Evolutionary conservation across 2,888 invertebrate species (phyloP).

Genomic region (Scaptomyza reducta): DNA sequence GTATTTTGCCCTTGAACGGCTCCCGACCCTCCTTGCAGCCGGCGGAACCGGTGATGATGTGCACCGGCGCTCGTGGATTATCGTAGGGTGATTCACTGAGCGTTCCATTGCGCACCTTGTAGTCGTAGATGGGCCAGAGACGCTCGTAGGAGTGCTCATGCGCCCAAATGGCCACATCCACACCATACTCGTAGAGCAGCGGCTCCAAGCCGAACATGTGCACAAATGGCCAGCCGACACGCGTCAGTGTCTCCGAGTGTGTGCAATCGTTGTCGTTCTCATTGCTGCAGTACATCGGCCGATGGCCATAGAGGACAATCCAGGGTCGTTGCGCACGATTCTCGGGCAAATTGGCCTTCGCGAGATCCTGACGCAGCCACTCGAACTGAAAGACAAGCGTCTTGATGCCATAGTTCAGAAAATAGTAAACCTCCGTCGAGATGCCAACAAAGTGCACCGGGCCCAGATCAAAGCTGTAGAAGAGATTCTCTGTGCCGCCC

Average conservation of each 20-base stretch:
- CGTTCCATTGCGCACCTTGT: constrained; percentile 88
- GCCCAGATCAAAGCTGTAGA: constrained; percentile 95
- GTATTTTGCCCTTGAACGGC: constrained; percentile 86
- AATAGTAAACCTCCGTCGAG: constrained; percentile 98
- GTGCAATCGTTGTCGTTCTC: constrained; percentile 92
- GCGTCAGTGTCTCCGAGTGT: constrained; percentile 86
- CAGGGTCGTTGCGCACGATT: constrained; percentile 91
- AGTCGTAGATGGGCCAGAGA: constrained; percentile 96
- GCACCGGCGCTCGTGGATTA: constrained; percentile 93
- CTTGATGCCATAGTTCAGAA: constrained; percentile 93
- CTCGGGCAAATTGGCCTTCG: constrained; percentile 89
- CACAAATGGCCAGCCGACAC: constrained; percentile 88
- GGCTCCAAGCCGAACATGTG: constrained; percentile 91
- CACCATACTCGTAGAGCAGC: constrained; percentile 93
- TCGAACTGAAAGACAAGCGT: constrained; percentile 92
- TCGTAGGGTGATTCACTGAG: constrained; percentile 85
- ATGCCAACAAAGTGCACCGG: constrained; percentile 95
- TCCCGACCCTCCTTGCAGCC: constrained; percentile 95
- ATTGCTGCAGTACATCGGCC: constrained; percentile 97
- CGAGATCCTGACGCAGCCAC: constrained; percentile 93
- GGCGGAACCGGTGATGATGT: constrained; percentile 95
- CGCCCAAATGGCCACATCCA: constrained; percentile 97
- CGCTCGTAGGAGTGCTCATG: constrained; percentile 99
- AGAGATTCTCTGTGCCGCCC: constrained; percentile 88
- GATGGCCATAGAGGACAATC: constrained; percentile 93